These are phyloP conservation scores for Chelonus formosanus DNA, from an alignment of 2,888 invertebrate genomes.

Conservation along the genomic window DNA sequence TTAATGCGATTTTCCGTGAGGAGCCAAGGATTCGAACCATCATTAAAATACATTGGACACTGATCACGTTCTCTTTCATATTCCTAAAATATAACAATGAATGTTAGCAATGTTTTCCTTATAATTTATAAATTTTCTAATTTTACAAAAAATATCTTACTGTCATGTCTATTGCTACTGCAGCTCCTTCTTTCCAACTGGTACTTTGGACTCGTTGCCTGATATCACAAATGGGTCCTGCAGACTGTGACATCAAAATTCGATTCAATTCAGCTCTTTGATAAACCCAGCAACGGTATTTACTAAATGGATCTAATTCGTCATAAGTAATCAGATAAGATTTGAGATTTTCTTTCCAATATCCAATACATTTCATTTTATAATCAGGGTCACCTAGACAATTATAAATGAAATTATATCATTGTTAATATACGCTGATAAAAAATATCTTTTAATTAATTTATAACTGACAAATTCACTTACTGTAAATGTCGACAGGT, in stretches of 20 bases:
- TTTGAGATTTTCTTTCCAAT: slow-evolving; percentile 96
- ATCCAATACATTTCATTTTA: slow-evolving; percentile 96
- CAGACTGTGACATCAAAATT: slow-evolving; percentile 84
- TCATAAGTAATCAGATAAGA: slow-evolving; percentile 97
- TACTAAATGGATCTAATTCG: slow-evolving; percentile 93
- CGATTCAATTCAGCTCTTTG: slow-evolving; percentile 92
- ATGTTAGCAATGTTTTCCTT: slow-evolving; percentile 18
- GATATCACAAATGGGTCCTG: slow-evolving; percentile 90
- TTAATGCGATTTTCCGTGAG: slow-evolving; percentile 77
- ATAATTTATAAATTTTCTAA: background rate
- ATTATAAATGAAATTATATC: no score
- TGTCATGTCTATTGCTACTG: slow-evolving; percentile 88
- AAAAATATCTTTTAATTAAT: background rate
- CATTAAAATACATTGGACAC: slow-evolving; percentile 97
- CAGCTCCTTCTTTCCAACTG: slow-evolving; percentile 91
- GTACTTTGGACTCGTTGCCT: slow-evolving; percentile 90
- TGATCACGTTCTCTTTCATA: slow-evolving; percentile 77
- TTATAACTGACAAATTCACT: slow-evolving; percentile 40
- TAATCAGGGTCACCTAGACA: slow-evolving; percentile 87
- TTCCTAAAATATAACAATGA: slow-evolving; percentile 57
- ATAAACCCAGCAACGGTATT: slow-evolving; percentile 98
- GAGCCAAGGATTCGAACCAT: slow-evolving; percentile 88
- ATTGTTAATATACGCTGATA: no score
- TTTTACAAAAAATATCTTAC: slow-evolving; percentile 59
- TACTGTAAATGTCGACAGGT: slow-evolving; percentile 94